These are phyloP conservation scores for Neofelis nebulosa DNA, from an alignment of 2,113 vertebrate genomes.

Conservation along the genomic window DNA sequence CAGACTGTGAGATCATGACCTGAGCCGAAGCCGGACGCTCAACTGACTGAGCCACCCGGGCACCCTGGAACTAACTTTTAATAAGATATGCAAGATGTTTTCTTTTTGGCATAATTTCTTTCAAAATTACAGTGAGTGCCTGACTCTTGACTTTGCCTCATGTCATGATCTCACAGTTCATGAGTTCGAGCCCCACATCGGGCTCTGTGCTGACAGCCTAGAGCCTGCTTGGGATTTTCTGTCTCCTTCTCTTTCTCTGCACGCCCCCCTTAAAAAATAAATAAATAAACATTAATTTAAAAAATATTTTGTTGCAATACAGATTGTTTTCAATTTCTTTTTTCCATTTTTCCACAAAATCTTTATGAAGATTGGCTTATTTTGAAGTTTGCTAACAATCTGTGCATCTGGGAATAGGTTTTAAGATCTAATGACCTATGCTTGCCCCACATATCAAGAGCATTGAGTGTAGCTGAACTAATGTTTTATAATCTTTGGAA, in stretches of 20 bases:
- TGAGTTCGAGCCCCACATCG: not conserved
- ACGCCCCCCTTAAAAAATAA: not conserved
- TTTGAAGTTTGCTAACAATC: not conserved
- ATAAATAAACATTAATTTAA: not conserved
- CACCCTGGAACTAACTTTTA: not conserved
- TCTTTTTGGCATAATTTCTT: not conserved
- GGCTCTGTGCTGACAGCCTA: not conserved
- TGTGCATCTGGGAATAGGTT: not conserved
- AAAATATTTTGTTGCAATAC: not conserved
- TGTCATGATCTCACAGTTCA: not conserved
- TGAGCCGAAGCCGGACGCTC: not conserved
- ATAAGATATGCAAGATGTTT: not conserved
- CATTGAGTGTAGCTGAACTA: not conserved
- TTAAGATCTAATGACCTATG: not conserved
- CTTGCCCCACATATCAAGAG: not conserved
- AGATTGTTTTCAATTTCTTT: not conserved
- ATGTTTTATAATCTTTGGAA: constrained; percentile 4
- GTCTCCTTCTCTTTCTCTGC: not conserved
- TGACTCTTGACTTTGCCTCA: not conserved
- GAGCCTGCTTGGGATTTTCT: not conserved
- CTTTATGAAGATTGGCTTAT: not conserved
- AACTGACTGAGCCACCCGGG: not conserved
- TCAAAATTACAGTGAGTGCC: not conserved
- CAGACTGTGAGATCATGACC: not conserved
- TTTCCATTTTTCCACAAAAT: not conserved